These are phyloP conservation scores for Geotrupes spiniger DNA, from an alignment of 2,888 invertebrate genomes.

Conservation along the genomic window DNA sequence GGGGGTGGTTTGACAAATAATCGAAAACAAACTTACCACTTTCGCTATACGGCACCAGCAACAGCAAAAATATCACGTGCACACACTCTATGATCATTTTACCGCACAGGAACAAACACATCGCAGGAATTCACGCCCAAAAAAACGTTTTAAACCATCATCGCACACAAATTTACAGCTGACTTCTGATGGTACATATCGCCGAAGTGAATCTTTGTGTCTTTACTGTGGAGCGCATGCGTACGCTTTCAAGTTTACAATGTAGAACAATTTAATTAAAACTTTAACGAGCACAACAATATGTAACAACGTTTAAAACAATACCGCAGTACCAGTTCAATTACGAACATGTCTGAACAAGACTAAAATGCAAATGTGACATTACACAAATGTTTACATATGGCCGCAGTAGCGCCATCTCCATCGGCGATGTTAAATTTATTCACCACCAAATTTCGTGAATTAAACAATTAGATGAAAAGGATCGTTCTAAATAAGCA, in stretches of 20 bases:
- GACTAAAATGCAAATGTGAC: too few relatives aligned
- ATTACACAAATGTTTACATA: too few relatives aligned
- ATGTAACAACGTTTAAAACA: too few relatives aligned
- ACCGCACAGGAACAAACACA: conserved; percentile 40
- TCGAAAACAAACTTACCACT: conserved; percentile 58
- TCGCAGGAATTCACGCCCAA: conserved; percentile 33
- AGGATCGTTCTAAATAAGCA: too few relatives aligned
- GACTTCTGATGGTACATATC: conserved; percentile 52
- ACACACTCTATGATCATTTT: conserved; percentile 65
- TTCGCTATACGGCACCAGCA: conserved; percentile 68
- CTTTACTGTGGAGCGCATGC: conserved; percentile 58
- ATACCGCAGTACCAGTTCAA: too few relatives aligned
- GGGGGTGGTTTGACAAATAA: conserved; percentile 12
- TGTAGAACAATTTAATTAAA: background rate
- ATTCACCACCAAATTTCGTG: too few relatives aligned
- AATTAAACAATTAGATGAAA: too few relatives aligned
- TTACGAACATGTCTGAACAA: too few relatives aligned
- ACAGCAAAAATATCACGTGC: conserved; percentile 67
- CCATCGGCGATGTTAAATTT: too few relatives aligned
- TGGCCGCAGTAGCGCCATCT: too few relatives aligned
- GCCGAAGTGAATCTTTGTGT: conserved; percentile 57
- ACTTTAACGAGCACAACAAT: too few relatives aligned
- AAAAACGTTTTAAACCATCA: conserved; percentile 54
- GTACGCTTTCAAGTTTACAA: conserved; percentile 44
- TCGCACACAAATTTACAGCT: conserved; percentile 52